A percentile compares a stretch with the other conserved stretches of the same genome.
Conservation (phyloP, 1,140 invertebrate species). For the Rhagoletis zephyria region DNA sequence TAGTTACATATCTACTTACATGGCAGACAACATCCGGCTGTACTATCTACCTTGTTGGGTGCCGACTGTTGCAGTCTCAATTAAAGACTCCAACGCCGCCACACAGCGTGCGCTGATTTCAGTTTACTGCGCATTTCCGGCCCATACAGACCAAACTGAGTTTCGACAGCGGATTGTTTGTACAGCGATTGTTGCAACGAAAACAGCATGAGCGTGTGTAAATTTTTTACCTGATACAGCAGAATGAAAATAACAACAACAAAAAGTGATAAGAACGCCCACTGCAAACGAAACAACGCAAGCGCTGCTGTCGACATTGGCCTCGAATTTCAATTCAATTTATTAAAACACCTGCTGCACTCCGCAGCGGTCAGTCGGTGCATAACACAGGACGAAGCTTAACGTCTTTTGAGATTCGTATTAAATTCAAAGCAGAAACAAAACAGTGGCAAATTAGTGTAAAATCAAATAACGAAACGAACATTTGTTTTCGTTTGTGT, state of each 20-base stretch:
- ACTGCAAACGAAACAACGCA: neutral
- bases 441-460: neutral
- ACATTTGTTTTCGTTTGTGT: too few species aligned
- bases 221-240: neutral
- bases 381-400: neutral
- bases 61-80: neutral
- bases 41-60: neutral
- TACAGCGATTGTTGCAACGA: neutral
- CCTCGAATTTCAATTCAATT: slow-evolving; percentile 29
- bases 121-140: slow-evolving; percentile 40
- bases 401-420: neutral
- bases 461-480: neutral
- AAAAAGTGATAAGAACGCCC: neutral
- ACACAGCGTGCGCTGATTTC: slow-evolving; percentile 12
- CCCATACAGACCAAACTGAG: neutral
- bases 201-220: neutral
- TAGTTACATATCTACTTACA: too few species aligned
- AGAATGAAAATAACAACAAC: neutral
- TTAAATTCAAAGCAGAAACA: neutral
- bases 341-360: slow-evolving; percentile 17
- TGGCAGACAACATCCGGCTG: neutral
- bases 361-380: neutral
- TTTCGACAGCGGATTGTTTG: neutral
- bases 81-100: neutral
- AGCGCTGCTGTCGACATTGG: neutral